Evolutionary conservation across 2,113 vertebrate species (phyloP), one percentile per base, ranked within the genome.

Genomic region (Anguilla japonica): DNA sequence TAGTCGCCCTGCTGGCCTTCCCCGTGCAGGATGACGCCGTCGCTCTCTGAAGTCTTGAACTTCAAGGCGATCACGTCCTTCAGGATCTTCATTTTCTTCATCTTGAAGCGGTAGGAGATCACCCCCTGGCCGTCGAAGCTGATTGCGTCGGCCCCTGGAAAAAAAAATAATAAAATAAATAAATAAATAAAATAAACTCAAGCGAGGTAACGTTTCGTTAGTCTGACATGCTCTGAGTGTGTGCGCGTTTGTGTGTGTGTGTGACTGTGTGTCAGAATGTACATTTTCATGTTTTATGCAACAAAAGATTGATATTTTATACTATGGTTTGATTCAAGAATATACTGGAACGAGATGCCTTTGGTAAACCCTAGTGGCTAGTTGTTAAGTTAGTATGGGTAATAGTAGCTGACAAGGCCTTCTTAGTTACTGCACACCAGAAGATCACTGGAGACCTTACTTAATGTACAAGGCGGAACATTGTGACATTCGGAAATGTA

Each of bases 1-100:
- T 99, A 99, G 89, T 99, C 98, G 4, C 98, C 98, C 91, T 99
- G 98, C 79, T 99, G 98, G n/a, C 98, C 98, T 91, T 99, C 98
- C 80, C 98, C 98, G 0, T 99, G 97, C 78, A 99, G 94, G 60
- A 99, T 93, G 22, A 99, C 96, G 0, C 98, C 98, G 50, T 98
- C 96, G 0, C 96, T 96, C 88, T 97, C 96, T 1, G 95, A 95
- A 60, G 97, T 99, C 88, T 97, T 96, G 91, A 99, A 99, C 93
- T 98, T 99, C 89, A 99, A 92, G 40, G 97, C 93, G 82, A 99
- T 97, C 84, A 97, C 94, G 71, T 99, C 98, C 90, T 98, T 99
- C 92, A 97, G 71, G 0, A 97, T 97, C 95, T 98, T 98, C 94
- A 98, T 95, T 93, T 98, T 99, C 93, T 98, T 98, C 88, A 96